A percentile compares a stretch with the other conserved stretches of the same genome.
These are phyloP conservation scores for Blastobasis lacticolella DNA, from an alignment of 2,888 invertebrate genomes.

Conservation along the genomic window DNA sequence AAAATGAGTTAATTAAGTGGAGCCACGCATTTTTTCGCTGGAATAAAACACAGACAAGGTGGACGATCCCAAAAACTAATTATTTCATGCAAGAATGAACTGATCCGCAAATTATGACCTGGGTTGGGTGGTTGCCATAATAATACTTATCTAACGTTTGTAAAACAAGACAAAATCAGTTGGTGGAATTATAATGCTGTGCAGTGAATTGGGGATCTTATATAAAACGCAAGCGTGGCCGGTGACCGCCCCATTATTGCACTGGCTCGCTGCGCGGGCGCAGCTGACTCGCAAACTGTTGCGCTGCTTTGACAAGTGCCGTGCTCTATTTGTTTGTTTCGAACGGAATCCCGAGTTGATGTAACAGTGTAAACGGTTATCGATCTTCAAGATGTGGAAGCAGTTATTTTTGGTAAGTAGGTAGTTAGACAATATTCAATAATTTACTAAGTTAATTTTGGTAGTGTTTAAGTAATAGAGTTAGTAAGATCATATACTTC, in stretches of 20 bases:
- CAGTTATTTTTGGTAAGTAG: conserved; percentile 26
- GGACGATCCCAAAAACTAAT: conserved; percentile 23
- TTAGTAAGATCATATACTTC: no score
- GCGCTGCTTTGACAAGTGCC: conserved; percentile 20
- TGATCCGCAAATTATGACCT: conserved; percentile 36
- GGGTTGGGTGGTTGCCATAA: conserved; percentile 23
- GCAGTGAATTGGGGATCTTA: conserved; percentile 48
- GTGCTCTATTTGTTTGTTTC: conserved; percentile 15
- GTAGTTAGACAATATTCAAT: background rate
- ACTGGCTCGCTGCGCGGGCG: conserved; percentile 40
- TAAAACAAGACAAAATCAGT: conserved; percentile 49
- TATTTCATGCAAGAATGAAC: conserved; percentile 41
- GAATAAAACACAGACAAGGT: conserved; percentile 12
- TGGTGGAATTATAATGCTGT: conserved; percentile 44
- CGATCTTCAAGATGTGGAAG: conserved; percentile 35
- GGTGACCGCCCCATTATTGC: conserved; percentile 49
- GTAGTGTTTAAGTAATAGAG: no score
- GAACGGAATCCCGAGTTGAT: conserved; percentile 5
- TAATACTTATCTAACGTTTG: conserved; percentile 54
- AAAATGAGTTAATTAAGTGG: background rate
- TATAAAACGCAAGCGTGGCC: conserved; percentile 53
- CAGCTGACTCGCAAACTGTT: conserved; percentile 34
- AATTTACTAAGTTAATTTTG: background rate
- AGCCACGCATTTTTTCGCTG: conserved; percentile 15
- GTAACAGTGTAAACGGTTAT: conserved; percentile 19